These are phyloP conservation scores for Drosophila ironensis DNA, from an alignment of 1,140 invertebrate genomes.

Conservation along the genomic window DNA sequence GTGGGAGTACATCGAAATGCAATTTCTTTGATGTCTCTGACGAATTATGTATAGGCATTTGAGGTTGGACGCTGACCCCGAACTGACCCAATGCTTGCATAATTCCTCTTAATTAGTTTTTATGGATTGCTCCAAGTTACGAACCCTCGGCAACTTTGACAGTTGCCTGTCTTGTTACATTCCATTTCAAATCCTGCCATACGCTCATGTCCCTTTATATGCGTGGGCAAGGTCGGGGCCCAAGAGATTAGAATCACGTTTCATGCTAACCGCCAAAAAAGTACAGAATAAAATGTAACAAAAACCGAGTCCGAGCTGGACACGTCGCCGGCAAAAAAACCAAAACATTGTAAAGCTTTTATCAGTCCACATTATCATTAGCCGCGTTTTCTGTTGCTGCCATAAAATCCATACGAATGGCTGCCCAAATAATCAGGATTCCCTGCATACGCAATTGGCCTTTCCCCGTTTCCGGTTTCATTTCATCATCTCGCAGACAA, in stretches of 20 bases:
- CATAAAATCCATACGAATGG: constrained; percentile 38
- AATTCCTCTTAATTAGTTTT: constrained; percentile 47
- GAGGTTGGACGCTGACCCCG: constrained; percentile 1
- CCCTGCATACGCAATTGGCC: constrained; percentile 17
- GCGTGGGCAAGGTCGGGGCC: constrained; percentile 19
- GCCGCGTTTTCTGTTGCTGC: constrained; percentile 18
- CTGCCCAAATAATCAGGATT: constrained; percentile 6
- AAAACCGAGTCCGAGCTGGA: constrained; percentile 30
- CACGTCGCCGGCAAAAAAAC: constrained; percentile 35
- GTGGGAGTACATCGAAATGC: constrained; percentile 38
- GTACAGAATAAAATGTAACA: background rate
- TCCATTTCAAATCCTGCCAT: constrained; percentile 8
- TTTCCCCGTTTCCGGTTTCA: constrained; percentile 13
- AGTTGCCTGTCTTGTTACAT: constrained; percentile 30
- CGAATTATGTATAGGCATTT: constrained; percentile 34
- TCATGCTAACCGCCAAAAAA: constrained; percentile 12
- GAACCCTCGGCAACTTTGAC: constrained; percentile 37
- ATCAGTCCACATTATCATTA: constrained; percentile 65
- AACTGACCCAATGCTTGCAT: constrained; percentile 21
- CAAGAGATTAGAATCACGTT: constrained; percentile 62
- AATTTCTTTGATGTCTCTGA: constrained; percentile 61
- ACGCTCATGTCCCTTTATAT: constrained; percentile 1
- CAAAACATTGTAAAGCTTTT: constrained; percentile 72
- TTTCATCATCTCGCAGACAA: background rate
- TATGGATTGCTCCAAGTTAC: constrained; percentile 11